Conservation (phyloP, 2,888 invertebrate genomes). For the Harpalus rubripes region DNA sequence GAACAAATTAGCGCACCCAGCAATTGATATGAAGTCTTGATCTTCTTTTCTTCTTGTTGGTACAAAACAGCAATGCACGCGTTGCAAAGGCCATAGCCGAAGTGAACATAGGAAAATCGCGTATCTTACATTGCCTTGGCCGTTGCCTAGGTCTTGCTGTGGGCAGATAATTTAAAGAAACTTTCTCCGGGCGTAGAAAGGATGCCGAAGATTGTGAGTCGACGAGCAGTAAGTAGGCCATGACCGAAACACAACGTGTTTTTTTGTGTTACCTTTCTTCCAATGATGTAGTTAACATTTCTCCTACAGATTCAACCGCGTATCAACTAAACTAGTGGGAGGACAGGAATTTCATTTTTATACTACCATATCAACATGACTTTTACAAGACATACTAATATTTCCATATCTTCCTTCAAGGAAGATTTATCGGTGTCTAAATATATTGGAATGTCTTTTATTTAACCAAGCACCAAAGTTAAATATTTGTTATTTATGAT, state of each 20-base stretch:
- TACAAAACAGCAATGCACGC: neutral
- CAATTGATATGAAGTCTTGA: neutral
- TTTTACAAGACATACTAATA: too few species aligned
- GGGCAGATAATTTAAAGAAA: conserved; percentile 63
- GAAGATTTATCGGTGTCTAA: too few species aligned
- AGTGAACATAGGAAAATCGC: conserved; percentile 12
- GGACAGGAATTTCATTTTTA: conserved; percentile 38
- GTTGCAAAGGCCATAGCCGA: neutral
- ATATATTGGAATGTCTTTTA: too few species aligned
- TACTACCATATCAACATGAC: neutral
- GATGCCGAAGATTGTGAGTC: conserved; percentile 50
- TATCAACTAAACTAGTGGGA: conserved; percentile 2
- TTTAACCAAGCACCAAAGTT: too few species aligned
- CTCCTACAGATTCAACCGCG: neutral
- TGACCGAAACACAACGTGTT: conserved; percentile 64
- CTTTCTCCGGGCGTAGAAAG: conserved; percentile 64
- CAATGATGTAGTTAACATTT: conserved; percentile 22
- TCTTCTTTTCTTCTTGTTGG: neutral
- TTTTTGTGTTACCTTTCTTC: conserved; percentile 65
- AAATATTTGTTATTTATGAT: too few species aligned
- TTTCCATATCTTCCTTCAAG: too few species aligned
- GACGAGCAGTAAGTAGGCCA: conserved; percentile 59
- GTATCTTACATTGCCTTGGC: conserved; percentile 16
- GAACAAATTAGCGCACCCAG: too few species aligned
- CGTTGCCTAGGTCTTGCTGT: conserved; percentile 25